Evolutionary conservation across 2,888 invertebrate species (phyloP).

Genomic region (Synanthedon formicaeformis): DNA sequence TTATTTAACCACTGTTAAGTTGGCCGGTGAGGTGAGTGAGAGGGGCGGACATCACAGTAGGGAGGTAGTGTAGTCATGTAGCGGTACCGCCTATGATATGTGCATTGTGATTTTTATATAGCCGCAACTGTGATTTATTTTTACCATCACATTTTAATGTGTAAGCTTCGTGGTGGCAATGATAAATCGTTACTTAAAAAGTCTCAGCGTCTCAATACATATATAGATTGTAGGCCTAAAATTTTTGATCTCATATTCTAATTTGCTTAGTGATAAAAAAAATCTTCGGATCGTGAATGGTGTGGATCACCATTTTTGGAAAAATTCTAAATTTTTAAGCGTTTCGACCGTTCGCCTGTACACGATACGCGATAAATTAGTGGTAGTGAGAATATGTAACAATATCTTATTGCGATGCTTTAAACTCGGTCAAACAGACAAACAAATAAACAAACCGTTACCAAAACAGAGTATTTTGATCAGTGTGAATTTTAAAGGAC

Average conservation of each 20-base stretch:
- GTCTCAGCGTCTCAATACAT: conserved; percentile 34
- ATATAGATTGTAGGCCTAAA: conserved; percentile 68
- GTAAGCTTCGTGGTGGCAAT: conserved; percentile 55
- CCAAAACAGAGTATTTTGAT: conserved; percentile 44
- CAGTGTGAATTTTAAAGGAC: conserved; percentile 37
- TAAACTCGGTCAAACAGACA: conserved; percentile 47
- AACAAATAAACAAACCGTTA: conserved; percentile 24
- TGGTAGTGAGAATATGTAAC: conserved; percentile 61
- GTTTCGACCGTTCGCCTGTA: conserved; percentile 47
- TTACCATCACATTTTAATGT: conserved; percentile 57
- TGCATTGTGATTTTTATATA: conserved; percentile 56
- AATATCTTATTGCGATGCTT: conserved; percentile 70
- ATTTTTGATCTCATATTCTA: conserved; percentile 70
- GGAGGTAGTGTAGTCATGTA: conserved; percentile 46
- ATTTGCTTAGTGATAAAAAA: conserved; percentile 64
- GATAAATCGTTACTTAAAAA: conserved; percentile 61
- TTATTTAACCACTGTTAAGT: conserved; percentile 43
- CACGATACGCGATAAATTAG: conserved; percentile 47
- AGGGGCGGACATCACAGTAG: conserved; percentile 27
- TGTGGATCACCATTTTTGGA: conserved; percentile 47
- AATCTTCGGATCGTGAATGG: conserved; percentile 53
- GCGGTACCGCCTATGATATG: conserved; percentile 62
- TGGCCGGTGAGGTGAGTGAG: conserved; percentile 24
- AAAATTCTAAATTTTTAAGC: conserved; percentile 62
- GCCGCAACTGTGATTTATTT: conserved; percentile 64